Evolutionary conservation across 37 sponge, comb jelly and placozoan genomes (phyloP).

Genomic region (Theonella swinhoei): DNA sequence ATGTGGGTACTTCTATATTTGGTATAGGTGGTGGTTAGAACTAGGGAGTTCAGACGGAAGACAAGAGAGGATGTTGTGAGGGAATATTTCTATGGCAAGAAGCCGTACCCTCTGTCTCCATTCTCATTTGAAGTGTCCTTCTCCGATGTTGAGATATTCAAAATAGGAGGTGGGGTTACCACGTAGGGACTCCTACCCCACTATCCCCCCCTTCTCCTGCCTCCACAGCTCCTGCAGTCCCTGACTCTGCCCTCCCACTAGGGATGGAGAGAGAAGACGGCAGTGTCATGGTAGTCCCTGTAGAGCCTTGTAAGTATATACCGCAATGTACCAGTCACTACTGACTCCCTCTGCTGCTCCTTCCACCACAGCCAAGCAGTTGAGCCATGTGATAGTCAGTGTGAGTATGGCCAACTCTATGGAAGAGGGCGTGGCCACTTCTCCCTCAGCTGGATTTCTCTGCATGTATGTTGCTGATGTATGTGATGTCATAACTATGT

Average conservation of each 20-base stretch:
- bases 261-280: conserved; percentile 79
- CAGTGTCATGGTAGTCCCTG: conserved; percentile 59
- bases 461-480: conserved; percentile 85
- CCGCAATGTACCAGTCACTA: not conserved
- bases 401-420: conserved; percentile 79
- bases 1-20: not conserved
- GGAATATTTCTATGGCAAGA: conserved; percentile 93
- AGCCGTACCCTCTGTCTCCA: conserved; percentile 61
- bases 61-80: conserved; percentile 54
- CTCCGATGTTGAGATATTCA: conserved; percentile 82
- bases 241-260: conserved; percentile 80
- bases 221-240: conserved; percentile 67
- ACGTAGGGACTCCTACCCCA: not conserved
- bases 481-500: conserved; percentile 7
- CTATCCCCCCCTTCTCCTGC: not conserved
- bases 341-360: not conserved
- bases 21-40: conserved; percentile 77
- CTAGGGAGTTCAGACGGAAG: conserved; percentile 48
- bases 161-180: conserved; percentile 76
- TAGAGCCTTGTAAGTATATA: conserved; percentile 58
- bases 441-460: conserved; percentile 72
- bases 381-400: conserved; percentile 56
- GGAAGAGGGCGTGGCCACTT: conserved; percentile 66
- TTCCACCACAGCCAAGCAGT: not conserved
- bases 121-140: conserved; percentile 87